Evolutionary conservation across 2,113 vertebrate species (phyloP).

Genomic region (Forbesichthys papilliferus): DNA sequence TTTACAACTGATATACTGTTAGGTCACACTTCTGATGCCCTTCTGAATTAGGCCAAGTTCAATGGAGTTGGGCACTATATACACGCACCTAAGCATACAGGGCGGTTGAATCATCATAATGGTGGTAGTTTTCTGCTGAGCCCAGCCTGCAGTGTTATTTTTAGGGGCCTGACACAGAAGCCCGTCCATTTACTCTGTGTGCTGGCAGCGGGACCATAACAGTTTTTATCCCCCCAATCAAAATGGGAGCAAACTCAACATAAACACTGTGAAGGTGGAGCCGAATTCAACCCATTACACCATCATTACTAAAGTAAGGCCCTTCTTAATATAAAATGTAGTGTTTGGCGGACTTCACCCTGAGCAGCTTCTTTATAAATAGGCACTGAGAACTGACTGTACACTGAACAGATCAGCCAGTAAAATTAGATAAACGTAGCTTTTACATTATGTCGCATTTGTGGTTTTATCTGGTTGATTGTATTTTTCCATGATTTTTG

Average conservation of each 20-base stretch:
- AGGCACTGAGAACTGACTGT: constrained; percentile 5
- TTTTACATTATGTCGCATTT: constrained; percentile 7
- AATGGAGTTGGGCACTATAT: constrained; percentile 5
- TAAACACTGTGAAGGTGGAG: constrained; percentile 67
- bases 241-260: constrained; percentile 69
- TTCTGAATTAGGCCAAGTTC: constrained; percentile 32
- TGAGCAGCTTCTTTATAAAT: not conserved
- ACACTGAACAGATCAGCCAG: constrained; percentile 4
- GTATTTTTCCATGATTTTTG: constrained; percentile 6
- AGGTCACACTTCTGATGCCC: constrained; percentile 4
- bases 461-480: constrained; percentile 5
- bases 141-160: constrained; percentile 74
- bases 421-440: constrained; percentile 29
- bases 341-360: constrained; percentile 18
- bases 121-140: constrained; percentile 76
- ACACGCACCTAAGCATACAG: constrained; percentile 65
- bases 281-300: constrained; percentile 47
- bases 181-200: constrained; percentile 68
- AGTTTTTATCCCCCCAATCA: constrained; percentile 60
- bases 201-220: constrained; percentile 64
- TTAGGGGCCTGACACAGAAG: constrained; percentile 76
- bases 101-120: constrained; percentile 78
- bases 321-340: constrained; percentile 29
- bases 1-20: constrained; percentile 8
- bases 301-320: constrained; percentile 42